phyloP scores from a whole-genome alignment of 2,888 invertebrate species.

The Erebia epiphron region DNA sequence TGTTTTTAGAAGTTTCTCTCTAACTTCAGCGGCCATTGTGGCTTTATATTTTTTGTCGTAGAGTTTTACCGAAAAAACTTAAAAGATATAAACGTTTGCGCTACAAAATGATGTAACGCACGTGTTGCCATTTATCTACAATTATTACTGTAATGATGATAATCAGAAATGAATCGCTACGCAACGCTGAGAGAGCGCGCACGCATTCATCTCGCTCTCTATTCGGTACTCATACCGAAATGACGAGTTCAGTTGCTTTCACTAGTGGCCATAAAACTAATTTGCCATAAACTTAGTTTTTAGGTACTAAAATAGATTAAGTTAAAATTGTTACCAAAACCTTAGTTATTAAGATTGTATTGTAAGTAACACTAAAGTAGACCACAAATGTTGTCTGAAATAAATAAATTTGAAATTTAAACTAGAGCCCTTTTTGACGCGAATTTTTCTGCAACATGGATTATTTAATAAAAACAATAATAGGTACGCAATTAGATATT shows the following conservation, averaged over 20 bases:
- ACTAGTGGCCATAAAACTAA: constrained; percentile 2
- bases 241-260: constrained; percentile 15
- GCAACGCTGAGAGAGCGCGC: constrained; percentile 42
- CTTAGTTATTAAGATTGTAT: too few species aligned
- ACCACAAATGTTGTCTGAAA: too few species aligned
- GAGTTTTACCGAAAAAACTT: neutral
- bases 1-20: too few species aligned
- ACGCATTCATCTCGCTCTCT: constrained; percentile 36
- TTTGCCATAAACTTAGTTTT: neutral
- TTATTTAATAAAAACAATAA: neutral
- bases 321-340: too few species aligned
- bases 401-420: too few species aligned
- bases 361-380: too few species aligned
- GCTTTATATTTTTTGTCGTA: neutral
- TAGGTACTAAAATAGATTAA: too few species aligned
- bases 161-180: constrained; percentile 52
- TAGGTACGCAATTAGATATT: neutral
- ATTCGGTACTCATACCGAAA: constrained; percentile 13
- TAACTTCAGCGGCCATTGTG: too few species aligned
- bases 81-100: neutral
- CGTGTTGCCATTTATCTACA: constrained; percentile 34
- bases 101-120: constrained; percentile 22
- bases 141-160: constrained; percentile 54
- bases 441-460: neutral
- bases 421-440: neutral